Evolutionary conservation across 2,797 vertebrate species (phyloP).

Genomic region (Pachyuromys duprasi): DNA sequence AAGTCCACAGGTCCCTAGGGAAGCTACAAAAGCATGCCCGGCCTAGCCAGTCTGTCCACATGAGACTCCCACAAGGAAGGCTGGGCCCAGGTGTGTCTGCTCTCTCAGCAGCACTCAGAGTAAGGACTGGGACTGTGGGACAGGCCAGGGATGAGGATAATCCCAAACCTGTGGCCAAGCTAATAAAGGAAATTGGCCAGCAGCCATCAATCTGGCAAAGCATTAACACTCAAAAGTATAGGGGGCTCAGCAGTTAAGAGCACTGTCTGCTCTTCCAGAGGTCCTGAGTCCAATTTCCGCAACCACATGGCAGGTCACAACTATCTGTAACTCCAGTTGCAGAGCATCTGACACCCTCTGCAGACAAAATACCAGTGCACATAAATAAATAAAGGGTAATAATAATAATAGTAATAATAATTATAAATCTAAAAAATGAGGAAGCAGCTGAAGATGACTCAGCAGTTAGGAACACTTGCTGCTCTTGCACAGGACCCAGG

Average conservation of each 20-base stretch:
- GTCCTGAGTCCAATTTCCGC: too few species aligned
- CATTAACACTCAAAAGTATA: too few species aligned
- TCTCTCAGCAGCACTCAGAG: background rate
- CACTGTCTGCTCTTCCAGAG: too few species aligned
- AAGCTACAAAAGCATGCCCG: background rate
- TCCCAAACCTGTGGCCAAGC: background rate
- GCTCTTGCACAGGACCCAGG: background rate
- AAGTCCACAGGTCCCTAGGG: background rate
- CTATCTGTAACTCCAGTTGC: too few species aligned
- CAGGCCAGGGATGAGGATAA: background rate
- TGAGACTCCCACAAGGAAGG: background rate
- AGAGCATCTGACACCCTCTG: too few species aligned
- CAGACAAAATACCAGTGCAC: too few species aligned
- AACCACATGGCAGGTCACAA: too few species aligned
- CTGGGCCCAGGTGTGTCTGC: background rate
- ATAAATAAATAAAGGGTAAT: too few species aligned
- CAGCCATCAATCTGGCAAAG: too few species aligned
- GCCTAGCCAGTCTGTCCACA: background rate
- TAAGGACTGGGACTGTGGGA: background rate
- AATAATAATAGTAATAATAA: too few species aligned
- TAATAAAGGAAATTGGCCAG: too few species aligned
- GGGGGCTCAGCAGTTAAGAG: too few species aligned
- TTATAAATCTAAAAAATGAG: background rate
- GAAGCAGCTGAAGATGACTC: background rate
- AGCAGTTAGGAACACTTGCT: background rate